Base-by-base conservation (phyloP, 2,113 vertebrate genomes). In the Campylomormyrus tamandua region DNA sequence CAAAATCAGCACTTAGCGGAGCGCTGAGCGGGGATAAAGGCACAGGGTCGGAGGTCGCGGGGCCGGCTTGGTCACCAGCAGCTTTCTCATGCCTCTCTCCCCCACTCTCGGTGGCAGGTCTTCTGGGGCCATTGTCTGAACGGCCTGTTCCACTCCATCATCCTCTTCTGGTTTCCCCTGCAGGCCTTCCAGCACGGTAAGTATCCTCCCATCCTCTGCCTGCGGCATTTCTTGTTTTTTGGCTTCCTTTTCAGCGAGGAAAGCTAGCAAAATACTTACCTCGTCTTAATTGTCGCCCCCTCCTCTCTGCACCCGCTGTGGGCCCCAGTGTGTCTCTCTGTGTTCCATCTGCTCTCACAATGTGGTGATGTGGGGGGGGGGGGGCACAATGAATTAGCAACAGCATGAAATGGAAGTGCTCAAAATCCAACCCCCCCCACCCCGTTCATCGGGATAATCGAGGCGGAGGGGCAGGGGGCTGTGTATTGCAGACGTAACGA, bases 71-170 rank as follows among this genome's bases (percentile, higher is more conserved):
- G 96, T 96, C 95, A 95, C 95, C 95, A 94, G 97, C 35, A 39
- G 7, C 31, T 66, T 88, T 98, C 96, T 97, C 97, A 97, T 97
- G 96, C 95, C 77, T 45, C 91, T 92, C 91, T 91, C 89, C 83
- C 91, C 39, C 83, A 91, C 92, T 92, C 74, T 95, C 93, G 94
- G 93, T 92, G 94, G 92, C 95, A 99, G 98, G 98, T 99, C 96
- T 99, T 99, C 97, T 99, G 98, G 98, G 96, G 98, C 95, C 98
- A 99, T 98, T 99, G 98, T 98, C 97, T 99, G 96, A 99, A 99
- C 93, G 98, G 98, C 94, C 98, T 99, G 94, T 99, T 99, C 97
- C 98, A 99, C 96, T 99, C 98, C 85, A 97, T 99, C 96, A 99
- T 99, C 96, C 97, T 99, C 93, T 99, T 99, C 96, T 99, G 98